Percentiles rank a stretch among this genome's conserved stretches.
These are phyloP conservation scores for Plutomurus gul DNA, from an alignment of 1,140 invertebrate species.

Conservation along the genomic window DNA sequence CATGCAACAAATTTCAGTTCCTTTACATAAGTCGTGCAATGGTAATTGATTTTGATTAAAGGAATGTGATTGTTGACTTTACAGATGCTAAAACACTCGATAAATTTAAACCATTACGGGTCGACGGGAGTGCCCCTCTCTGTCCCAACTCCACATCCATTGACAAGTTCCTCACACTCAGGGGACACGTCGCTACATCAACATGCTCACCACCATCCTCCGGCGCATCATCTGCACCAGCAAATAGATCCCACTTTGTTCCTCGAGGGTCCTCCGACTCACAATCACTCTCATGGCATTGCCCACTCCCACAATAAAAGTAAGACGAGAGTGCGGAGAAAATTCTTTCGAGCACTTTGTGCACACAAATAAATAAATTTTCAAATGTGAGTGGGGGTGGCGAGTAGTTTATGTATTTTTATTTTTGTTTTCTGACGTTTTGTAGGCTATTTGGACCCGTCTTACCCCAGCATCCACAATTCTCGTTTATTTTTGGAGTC, in stretches of 20 bases:
- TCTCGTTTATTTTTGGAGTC: conserved; percentile 48
- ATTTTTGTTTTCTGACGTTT: neutral
- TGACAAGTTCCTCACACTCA: conserved; percentile 52
- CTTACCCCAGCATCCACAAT: conserved; percentile 50
- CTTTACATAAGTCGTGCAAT: no score
- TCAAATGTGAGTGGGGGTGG: no score
- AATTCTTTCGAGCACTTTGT: neutral
- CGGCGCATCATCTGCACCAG: conserved; percentile 32
- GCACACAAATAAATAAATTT: no score
- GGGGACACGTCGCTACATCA: conserved; percentile 48
- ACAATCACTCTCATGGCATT: conserved; percentile 42
- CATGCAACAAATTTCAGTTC: no score
- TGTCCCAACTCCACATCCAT: conserved; percentile 44
- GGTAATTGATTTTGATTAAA: conserved; percentile 14
- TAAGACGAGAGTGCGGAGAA: conserved; percentile 29
- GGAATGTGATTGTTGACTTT: conserved; percentile 29
- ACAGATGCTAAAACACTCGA: conserved; percentile 53
- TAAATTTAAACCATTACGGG: conserved; percentile 53
- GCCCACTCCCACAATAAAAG: conserved; percentile 44
- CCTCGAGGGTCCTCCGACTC: conserved; percentile 45
- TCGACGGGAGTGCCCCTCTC: conserved; percentile 44
- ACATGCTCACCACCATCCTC: conserved; percentile 28
- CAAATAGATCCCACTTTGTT: conserved; percentile 48
- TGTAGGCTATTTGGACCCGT: conserved; percentile 51
- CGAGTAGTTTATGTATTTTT: neutral